Evolutionary conservation across 2,797 vertebrate species (phyloP), one percentile per base, ranked within the genome.

Genomic region (Enteromius viviparus): DNA sequence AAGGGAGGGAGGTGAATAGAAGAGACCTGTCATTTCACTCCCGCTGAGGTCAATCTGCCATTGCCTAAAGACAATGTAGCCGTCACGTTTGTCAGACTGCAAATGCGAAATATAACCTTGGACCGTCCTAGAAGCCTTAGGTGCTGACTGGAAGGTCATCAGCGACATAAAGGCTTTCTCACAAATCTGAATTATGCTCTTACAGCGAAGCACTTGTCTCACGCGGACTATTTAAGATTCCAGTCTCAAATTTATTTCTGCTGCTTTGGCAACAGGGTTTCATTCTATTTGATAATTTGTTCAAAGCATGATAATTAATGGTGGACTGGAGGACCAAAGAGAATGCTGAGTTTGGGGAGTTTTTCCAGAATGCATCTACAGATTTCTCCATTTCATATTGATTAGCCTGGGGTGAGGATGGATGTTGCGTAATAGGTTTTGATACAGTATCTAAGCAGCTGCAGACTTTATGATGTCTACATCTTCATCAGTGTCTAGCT

Each of bases 21-120:
- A 82, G 65, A 21, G n/a, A 14, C 21, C 71, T 80, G 58, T 66
- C 75, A 76, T 53, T 81, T 71, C 14, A 0, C 62, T 77, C 64
- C 64, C 77, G 65, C 66, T 70, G 65, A 74, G 60, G 74, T 75
- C 88, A 92, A 92, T 91, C 92, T 93, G 91, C 83, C 10, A 34
- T n/a, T 82, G 89, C 91, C 93, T 6, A 71, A 85, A 81, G 88
- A 91, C 88, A 82, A 80, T 88, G 66, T 19, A 78, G 89, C 82
- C 70, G 29, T 85, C 62, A 47, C 85, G 76, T 91, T 77, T 76
- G 23, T 69, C 70, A 40, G 42, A 66, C 32, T 23, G 37, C 77
- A 64, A 51, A 26, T 49, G 64, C 14, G 34, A 68, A 34, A 53
- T n/a, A 34, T 40, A 84, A 55, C 51, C 71, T 80, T 45, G 47